Base-by-base conservation (phyloP, 2,888 invertebrate genomes). In the Polymixis lichenea region DNA sequence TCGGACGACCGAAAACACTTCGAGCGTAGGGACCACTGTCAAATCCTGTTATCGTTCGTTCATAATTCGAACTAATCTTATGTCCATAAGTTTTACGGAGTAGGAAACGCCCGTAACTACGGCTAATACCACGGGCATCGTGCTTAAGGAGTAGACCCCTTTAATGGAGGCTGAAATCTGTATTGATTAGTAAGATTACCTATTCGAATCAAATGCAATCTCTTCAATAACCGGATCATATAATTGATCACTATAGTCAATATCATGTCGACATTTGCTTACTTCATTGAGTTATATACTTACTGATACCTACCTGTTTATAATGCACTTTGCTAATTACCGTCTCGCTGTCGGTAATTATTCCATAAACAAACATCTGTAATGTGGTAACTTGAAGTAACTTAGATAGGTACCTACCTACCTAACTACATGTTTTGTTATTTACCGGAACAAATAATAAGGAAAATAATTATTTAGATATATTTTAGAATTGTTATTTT, bases 241-340 rank as follows among this genome's bases (percentile, higher is more conserved):
- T 60, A 82, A 43, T 79, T 76, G 58, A 69, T 69, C 49, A 38
- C 28, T 72, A 38, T 22, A 22, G 38, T 46, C 71, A n/a, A 65
- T 71, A 79, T 55, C 43, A 68, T 84, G 64, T 71, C 76, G 73
- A 68, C 71, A 72, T 75, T 65, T 75, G 51, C 69, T 49, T 72
- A 58, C 53, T 56, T 62, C 53, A 70, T 53, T 64, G 60, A 22
- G n/a, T 58, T n/a, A 60, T 38, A n/a, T 56, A 78, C 25, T 51
- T 62, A 64, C 19, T 58, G 43, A 64, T 64, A 75, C 32, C 17
- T 75, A 72, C 72, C 32, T 80, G 60, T 62, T 58, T 65, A 70
- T 60, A 75, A 38, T 65, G 61, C 56, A 71, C 67, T 71, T 60
- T 62, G 65, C 58, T 85, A 83, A 82, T 83, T 76, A 69, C 68